Evolutionary conservation across 2,113 vertebrate genomes (phyloP).

Genomic region (Campylomormyrus tamandua): DNA sequence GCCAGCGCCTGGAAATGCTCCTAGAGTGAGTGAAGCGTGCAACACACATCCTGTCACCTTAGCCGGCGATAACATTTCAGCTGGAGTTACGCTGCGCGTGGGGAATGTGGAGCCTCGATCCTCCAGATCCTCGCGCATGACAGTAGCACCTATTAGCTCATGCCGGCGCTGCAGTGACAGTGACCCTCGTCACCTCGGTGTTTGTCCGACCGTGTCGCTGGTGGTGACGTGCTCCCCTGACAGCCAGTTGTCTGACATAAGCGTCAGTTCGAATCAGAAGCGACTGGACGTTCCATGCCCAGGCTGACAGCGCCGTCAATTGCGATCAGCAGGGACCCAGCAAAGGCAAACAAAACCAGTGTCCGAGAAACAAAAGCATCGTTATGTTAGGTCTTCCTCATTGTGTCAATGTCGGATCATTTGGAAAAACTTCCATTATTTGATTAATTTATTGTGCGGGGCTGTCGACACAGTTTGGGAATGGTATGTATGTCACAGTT

Average conservation of each 20-base stretch:
- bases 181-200: not conserved
- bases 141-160: not conserved
- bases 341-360: not conserved
- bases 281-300: not conserved
- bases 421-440: not conserved
- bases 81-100: not conserved
- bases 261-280: not conserved
- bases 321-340: not conserved
- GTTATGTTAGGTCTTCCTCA: not conserved
- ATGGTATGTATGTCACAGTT: not conserved
- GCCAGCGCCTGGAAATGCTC: slow-evolving; percentile 58
- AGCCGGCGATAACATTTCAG: not conserved
- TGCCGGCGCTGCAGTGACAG: not conserved
- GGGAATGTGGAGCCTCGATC: not conserved
- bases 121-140: not conserved
- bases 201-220: not conserved
- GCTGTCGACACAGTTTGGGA: not conserved
- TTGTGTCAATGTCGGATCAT: not conserved
- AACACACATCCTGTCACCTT: slow-evolving; percentile 22
- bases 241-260: not conserved
- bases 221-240: not conserved
- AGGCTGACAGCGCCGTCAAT: not conserved
- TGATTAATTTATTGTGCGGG: not conserved
- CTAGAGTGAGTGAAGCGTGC: slow-evolving; percentile 64
- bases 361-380: not conserved